Evolutionary conservation across 2,113 vertebrate species (phyloP).

Genomic region (Petaurus breviceps): DNA sequence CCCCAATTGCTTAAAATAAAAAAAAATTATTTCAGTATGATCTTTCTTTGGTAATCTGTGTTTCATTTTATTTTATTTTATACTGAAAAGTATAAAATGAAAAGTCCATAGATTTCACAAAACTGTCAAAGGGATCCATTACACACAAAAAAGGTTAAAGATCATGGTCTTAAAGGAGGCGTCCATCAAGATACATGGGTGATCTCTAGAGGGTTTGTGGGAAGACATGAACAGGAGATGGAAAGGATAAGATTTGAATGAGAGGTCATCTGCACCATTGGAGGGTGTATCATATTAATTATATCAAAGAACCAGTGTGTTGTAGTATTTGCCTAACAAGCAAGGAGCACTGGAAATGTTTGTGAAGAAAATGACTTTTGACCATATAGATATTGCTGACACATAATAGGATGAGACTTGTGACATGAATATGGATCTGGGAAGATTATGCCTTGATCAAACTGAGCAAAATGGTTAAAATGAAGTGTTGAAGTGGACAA

Average conservation of each 20-base stretch:
- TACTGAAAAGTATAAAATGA: not conserved
- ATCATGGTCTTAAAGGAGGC: not conserved
- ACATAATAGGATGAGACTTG: not conserved
- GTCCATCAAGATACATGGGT: not conserved
- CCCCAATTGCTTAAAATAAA: no score
- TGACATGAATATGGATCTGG: not conserved
- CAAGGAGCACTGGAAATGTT: not conserved
- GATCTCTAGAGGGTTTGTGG: not conserved
- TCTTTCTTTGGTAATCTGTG: not conserved
- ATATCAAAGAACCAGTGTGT: not conserved
- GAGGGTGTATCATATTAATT: not conserved
- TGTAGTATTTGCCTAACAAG: not conserved
- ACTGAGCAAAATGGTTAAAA: not conserved
- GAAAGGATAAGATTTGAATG: not conserved
- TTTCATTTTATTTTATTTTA: not conserved
- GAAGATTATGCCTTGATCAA: not conserved
- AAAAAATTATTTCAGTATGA: not conserved
- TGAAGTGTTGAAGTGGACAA: not conserved
- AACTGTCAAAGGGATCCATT: not conserved
- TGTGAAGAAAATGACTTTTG: not conserved
- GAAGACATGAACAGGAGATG: not conserved
- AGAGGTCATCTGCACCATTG: not conserved
- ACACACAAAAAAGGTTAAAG: not conserved
- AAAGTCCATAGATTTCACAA: not conserved
- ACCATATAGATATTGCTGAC: not conserved